Conservation (phyloP, 2,113 vertebrate species). For the Machaerirhynchus nigripectus region DNA sequence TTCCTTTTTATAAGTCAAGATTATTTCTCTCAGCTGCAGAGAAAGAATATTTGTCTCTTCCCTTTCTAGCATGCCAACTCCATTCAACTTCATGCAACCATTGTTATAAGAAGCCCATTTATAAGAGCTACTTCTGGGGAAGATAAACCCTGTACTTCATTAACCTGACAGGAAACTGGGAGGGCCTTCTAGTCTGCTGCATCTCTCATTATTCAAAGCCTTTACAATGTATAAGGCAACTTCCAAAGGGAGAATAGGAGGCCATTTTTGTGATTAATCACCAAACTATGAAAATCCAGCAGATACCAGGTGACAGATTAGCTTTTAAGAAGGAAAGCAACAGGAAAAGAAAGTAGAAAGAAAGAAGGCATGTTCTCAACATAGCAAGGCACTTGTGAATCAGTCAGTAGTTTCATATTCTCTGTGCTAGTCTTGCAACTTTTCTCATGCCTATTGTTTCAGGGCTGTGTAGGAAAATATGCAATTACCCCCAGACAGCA, state of each 20-base stretch:
- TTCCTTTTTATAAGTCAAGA: not conserved
- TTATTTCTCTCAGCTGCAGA: not conserved
- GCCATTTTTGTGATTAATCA: conserved; percentile 47
- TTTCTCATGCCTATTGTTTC: not conserved
- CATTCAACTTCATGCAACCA: not conserved
- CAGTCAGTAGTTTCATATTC: not conserved
- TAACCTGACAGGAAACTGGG: conserved; percentile 40
- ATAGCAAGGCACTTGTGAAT: not conserved
- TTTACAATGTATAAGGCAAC: conserved; percentile 13
- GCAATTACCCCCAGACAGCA: not conserved
- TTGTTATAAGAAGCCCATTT: conserved; percentile 24
- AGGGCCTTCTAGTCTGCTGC: conserved; percentile 36
- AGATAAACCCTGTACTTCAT: conserved; percentile 48
- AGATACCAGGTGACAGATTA: conserved; percentile 31
- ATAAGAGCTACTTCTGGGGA: conserved; percentile 2
- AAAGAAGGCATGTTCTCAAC: not conserved
- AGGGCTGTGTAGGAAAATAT: not conserved
- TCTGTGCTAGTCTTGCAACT: not conserved
- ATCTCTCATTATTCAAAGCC: conserved; percentile 27
- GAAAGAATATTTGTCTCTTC: conserved; percentile 5
- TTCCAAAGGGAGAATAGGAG: conserved; percentile 34
- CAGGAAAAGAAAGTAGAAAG: not conserved
- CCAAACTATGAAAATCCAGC: conserved; percentile 17
- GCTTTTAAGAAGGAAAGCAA: not conserved
- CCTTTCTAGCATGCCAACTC: not conserved